A percentile compares a stretch with the other conserved stretches of the same genome.
These are phyloP conservation scores for Tychaedon coryphoeus DNA, from an alignment of 2,113 vertebrate species.

Conservation along the genomic window DNA sequence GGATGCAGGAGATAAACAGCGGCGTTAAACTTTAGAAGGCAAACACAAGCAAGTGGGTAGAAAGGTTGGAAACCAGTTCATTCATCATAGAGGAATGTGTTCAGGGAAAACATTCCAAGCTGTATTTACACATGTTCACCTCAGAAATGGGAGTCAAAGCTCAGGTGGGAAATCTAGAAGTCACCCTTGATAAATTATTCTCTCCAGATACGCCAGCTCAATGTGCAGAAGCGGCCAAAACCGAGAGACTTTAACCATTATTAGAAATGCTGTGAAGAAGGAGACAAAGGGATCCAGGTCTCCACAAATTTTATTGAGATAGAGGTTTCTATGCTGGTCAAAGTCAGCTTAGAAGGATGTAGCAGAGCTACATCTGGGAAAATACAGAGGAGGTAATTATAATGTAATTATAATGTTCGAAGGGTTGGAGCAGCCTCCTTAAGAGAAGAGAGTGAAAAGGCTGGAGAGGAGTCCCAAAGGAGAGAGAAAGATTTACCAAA, in stretches of 20 bases:
- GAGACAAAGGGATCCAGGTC: not conserved
- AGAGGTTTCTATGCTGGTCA: not conserved
- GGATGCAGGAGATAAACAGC: not conserved
- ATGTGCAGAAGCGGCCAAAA: accelerated
- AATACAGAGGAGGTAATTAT: not conserved
- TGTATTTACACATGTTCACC: not conserved
- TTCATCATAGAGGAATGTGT: not conserved
- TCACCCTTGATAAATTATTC: not conserved
- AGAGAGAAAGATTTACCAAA: not conserved
- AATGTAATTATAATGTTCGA: not conserved
- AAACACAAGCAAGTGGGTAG: not conserved
- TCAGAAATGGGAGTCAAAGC: not conserved
- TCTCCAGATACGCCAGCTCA: not conserved
- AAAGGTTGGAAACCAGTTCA: not conserved
- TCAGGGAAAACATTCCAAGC: not conserved
- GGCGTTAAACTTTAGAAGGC: no score
- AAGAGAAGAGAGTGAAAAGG: not conserved
- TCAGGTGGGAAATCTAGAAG: not conserved
- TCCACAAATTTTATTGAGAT: not conserved
- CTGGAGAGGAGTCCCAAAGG: not conserved
- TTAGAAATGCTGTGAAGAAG: not conserved
- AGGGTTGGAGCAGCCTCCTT: not conserved
- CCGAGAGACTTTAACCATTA: accelerated
- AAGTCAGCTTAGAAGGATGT: not conserved
- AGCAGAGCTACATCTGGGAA: not conserved